Conservation (phyloP, 2,797 vertebrate genomes). For the Lepus townsendii region DNA sequence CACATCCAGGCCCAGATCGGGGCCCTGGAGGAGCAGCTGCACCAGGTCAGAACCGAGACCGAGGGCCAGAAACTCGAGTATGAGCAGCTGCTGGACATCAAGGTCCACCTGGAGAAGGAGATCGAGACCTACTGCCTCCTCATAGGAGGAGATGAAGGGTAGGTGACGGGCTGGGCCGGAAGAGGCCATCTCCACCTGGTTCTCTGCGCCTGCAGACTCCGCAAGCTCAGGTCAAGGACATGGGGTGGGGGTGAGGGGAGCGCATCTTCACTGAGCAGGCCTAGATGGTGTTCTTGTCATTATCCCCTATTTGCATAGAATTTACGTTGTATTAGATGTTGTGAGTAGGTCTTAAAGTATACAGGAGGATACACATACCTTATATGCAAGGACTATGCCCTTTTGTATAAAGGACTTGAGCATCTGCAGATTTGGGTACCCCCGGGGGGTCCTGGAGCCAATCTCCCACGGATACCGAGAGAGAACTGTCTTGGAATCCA, state of each 20-base stretch:
- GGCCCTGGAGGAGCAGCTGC: conserved; percentile 91
- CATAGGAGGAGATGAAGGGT: conserved; percentile 90
- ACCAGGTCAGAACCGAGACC: conserved; percentile 91
- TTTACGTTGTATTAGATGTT: background rate
- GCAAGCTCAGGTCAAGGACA: too few species aligned
- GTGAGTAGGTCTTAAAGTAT: background rate
- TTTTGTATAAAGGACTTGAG: background rate
- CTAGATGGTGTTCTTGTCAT: background rate
- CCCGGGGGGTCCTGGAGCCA: background rate
- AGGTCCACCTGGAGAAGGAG: conserved; percentile 93
- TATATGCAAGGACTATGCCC: background rate
- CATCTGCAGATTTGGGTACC: too few species aligned
- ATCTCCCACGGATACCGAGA: too few species aligned
- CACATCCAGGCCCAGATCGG: conserved; percentile 92
- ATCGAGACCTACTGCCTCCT: conserved; percentile 94
- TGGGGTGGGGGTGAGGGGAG: background rate
- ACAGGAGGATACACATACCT: background rate
- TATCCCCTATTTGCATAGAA: background rate
- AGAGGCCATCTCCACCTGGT: accelerated
- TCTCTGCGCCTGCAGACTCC: accelerated
- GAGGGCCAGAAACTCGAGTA: conserved; percentile 93
- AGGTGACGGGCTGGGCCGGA: conserved; percentile 7
- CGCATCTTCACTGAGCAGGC: background rate
- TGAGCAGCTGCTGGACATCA: conserved; percentile 92
- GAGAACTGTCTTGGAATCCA: background rate